phyloP scores from a whole-genome alignment of 2,797 vertebrate species.

The Hafferia zeledoni region DNA sequence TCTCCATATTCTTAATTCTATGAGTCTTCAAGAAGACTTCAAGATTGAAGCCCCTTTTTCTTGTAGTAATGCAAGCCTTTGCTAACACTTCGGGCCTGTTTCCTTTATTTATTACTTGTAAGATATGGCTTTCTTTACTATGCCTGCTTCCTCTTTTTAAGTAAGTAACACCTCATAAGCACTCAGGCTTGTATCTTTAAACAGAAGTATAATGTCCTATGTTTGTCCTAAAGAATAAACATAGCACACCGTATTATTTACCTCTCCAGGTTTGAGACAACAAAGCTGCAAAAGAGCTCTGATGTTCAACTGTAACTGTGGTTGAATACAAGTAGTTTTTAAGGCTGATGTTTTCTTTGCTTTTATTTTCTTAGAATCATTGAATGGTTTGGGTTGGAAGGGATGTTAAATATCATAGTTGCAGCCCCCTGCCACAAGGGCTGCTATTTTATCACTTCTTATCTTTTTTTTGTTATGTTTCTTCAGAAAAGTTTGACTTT shows the following conservation, averaged over 20 bases:
- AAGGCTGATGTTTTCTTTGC: neutral
- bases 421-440: neutral
- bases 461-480: neutral
- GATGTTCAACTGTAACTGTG: neutral
- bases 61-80: neutral
- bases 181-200: neutral
- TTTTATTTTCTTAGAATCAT: neutral
- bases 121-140: neutral
- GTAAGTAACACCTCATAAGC: neutral
- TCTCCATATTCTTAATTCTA: neutral
- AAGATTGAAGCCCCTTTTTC: neutral
- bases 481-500: neutral
- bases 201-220: neutral
- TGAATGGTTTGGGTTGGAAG: neutral
- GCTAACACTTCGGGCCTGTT: neutral
- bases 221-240: neutral
- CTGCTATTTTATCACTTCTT: neutral
- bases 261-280: neutral
- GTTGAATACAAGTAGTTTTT: neutral
- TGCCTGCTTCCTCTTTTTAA: neutral
- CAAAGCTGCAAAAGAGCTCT: conserved; percentile 8
- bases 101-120: conserved; percentile 2
- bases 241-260: neutral
- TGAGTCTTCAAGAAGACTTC: neutral
- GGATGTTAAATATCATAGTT: neutral